A percentile compares a stretch with the other conserved stretches of the same genome.
These are phyloP conservation scores for Acanthoscelides obtectus DNA, from an alignment of 2,888 invertebrate species.

Conservation along the genomic window DNA sequence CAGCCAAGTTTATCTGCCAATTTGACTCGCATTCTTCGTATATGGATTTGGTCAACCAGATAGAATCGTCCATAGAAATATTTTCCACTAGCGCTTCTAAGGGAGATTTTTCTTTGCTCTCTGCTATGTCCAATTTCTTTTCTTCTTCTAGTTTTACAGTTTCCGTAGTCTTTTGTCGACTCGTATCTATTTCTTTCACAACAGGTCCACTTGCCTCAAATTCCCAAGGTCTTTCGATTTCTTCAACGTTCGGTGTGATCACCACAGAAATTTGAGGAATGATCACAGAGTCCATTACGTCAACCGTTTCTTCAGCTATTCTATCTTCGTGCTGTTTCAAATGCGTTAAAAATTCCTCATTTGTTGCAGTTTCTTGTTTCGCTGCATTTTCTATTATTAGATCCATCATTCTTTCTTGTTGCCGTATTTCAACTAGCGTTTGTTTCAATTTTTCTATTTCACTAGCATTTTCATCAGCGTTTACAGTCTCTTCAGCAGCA, in stretches of 20 bases:
- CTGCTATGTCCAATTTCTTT: background rate
- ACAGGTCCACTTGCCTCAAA: background rate
- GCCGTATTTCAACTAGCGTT: background rate
- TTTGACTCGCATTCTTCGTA: constrained; percentile 64
- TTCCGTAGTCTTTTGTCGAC: constrained; percentile 3
- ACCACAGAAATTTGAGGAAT: background rate
- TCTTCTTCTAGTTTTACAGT: constrained; percentile 1
- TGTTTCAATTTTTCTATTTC: background rate
- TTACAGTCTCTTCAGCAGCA: background rate
- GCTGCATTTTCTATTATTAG: background rate
- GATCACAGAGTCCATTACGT: background rate
- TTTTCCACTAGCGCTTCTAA: constrained; percentile 7
- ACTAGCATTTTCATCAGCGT: background rate
- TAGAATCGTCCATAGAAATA: constrained; percentile 46
- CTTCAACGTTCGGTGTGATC: background rate
- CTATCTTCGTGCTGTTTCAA: background rate
- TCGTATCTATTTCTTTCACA: constrained; percentile 1
- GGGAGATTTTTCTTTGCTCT: background rate
- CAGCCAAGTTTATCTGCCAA: constrained; percentile 37
- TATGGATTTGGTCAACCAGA: constrained; percentile 57
- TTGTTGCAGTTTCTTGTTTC: background rate
- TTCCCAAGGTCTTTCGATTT: background rate
- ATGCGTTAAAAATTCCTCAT: background rate
- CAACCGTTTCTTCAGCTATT: background rate
- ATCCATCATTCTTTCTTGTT: background rate